Evolutionary conservation across 30 jellyfish, hydroid and myxozoan genomes (phyloP).

Genomic region (Aurelia coerulea): DNA sequence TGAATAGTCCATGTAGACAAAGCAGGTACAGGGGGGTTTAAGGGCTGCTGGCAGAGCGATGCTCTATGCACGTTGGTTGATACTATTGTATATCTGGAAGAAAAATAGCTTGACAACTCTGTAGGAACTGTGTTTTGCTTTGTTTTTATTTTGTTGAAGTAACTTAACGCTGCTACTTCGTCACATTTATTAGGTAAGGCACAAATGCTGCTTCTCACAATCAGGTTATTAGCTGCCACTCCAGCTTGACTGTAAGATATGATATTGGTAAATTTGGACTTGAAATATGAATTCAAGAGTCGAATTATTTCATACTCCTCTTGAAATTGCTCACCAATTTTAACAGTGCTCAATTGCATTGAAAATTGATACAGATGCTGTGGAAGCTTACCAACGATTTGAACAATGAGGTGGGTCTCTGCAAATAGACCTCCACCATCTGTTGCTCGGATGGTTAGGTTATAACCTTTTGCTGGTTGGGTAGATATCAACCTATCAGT

Average conservation of each 20-base stretch:
- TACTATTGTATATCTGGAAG: slow-evolving; percentile 33
- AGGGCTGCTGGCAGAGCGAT: slow-evolving; percentile 57
- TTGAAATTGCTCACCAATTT: slow-evolving; percentile 23
- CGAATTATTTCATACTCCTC: slow-evolving; percentile 49
- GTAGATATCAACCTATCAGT: slow-evolving; percentile 48
- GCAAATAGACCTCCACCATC: slow-evolving; percentile 74
- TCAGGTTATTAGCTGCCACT: slow-evolving; percentile 5
- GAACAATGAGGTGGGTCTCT: slow-evolving; percentile 71
- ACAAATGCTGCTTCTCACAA: slow-evolving; percentile 72
- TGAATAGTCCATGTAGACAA: slow-evolving; percentile 56
- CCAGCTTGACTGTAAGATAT: slow-evolving; percentile 24
- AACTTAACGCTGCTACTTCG: slow-evolving; percentile 55
- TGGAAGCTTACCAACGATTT: slow-evolving; percentile 60
- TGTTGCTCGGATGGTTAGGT: slow-evolving; percentile 83
- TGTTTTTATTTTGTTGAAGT: slow-evolving; percentile 23
- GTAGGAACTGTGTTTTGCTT: slow-evolving; percentile 37
- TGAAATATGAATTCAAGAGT: slow-evolving; percentile 42
- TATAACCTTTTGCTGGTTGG: slow-evolving; percentile 71
- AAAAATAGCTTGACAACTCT: slow-evolving; percentile 33
- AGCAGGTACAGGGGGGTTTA: slow-evolving; percentile 81
- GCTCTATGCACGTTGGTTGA: slow-evolving; percentile 41
- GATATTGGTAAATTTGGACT: slow-evolving; percentile 56
- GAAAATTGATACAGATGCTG: slow-evolving; percentile 62
- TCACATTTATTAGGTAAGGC: slow-evolving; percentile 76
- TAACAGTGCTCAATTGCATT: slow-evolving; percentile 35